Conservation (phyloP, 2,113 vertebrate genomes). For the Ceuthmochares aereus region DNA sequence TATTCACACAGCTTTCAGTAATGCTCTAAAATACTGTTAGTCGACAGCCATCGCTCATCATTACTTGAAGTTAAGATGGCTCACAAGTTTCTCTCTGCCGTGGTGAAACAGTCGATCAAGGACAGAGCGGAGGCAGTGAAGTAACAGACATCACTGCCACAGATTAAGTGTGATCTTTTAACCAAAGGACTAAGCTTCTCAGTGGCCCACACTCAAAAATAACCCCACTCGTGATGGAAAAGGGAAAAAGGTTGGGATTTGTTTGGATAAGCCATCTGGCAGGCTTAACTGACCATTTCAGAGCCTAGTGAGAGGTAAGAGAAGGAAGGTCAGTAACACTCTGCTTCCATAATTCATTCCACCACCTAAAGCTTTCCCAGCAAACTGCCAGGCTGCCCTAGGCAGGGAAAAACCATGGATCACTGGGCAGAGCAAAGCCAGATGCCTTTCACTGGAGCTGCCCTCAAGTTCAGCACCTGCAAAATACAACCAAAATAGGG, state of each 20-base stretch:
- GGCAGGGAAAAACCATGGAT: background rate
- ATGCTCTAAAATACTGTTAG: background rate
- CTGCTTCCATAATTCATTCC: background rate
- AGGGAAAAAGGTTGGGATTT: background rate
- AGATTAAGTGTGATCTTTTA: background rate
- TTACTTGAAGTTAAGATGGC: background rate
- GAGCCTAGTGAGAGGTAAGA: background rate
- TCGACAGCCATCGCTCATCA: background rate
- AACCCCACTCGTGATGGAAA: background rate
- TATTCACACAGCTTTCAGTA: background rate
- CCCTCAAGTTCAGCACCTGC: background rate
- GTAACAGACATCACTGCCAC: background rate
- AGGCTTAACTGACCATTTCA: background rate
- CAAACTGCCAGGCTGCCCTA: background rate
- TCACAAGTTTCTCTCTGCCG: background rate
- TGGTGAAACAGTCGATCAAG: background rate
- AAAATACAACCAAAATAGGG: background rate
- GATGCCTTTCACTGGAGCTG: background rate
- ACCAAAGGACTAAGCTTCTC: background rate
- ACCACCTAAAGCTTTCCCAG: background rate
- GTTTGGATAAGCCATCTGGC: background rate
- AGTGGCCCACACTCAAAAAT: background rate
- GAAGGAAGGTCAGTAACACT: background rate
- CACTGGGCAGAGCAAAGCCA: background rate
- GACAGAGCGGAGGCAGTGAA: background rate